Conservation (phyloP, 2,113 vertebrate species). For the Phalacrocorax aristotelis region DNA sequence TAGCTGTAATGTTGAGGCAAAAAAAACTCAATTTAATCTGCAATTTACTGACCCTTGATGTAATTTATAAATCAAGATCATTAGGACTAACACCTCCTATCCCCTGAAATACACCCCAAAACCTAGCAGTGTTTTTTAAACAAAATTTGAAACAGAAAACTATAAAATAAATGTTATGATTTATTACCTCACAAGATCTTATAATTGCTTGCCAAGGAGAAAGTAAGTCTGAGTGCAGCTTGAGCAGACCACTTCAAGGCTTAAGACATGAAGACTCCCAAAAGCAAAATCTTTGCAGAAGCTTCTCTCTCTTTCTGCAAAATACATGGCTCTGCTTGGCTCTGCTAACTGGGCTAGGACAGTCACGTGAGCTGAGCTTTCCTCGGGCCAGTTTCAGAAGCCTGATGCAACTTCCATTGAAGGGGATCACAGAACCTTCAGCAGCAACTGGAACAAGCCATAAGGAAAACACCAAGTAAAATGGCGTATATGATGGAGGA, state of each 20-base stretch:
- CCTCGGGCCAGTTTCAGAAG: background rate
- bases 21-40: background rate
- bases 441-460: background rate
- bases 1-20: background rate
- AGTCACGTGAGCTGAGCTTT: background rate
- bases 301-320: background rate
- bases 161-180: background rate
- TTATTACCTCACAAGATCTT: background rate
- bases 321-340: background rate
- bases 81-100: background rate
- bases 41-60: background rate
- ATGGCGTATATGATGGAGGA: background rate
- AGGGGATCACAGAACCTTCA: background rate
- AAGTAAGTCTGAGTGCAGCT: background rate
- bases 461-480: background rate
- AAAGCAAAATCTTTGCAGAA: background rate
- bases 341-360: accelerated
- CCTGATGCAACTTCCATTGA: background rate
- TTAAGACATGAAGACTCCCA: background rate
- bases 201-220: background rate
- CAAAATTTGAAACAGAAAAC: background rate
- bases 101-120: background rate
- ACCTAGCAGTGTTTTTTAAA: background rate
- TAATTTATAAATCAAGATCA: background rate
- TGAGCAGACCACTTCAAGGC: background rate